A percentile compares a stretch with the other conserved stretches of the same genome.
These are phyloP conservation scores for Microcaecilia unicolor DNA, from an alignment of 2,797 vertebrate species.

Conservation along the genomic window DNA sequence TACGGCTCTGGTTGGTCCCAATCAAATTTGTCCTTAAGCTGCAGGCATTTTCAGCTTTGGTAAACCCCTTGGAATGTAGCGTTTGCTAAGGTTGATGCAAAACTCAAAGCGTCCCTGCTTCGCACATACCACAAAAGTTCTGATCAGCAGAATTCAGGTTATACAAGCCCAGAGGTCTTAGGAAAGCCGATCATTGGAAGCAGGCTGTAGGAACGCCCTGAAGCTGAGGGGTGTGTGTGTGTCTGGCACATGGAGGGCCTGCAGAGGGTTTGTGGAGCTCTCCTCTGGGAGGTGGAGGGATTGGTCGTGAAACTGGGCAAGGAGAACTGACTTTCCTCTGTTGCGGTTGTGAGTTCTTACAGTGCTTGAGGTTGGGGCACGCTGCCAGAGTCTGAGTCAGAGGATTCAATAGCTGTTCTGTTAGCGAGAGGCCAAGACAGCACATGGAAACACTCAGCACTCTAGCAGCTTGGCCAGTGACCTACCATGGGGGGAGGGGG, in stretches of 20 bases:
- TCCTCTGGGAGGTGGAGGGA: neutral
- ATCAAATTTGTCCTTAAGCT: no score
- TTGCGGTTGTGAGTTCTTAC: neutral
- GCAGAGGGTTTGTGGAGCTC: neutral
- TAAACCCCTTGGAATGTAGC: no score
- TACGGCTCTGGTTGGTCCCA: no score
- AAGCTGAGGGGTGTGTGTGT: no score
- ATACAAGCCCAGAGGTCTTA: no score
- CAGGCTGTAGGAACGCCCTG: neutral
- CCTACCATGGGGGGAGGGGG: neutral
- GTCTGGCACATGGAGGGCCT: no score
- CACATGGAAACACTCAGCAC: neutral
- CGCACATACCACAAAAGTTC: no score
- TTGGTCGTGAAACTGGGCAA: neutral
- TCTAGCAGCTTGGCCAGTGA: neutral
- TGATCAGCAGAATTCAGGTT: no score
- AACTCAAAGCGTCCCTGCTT: no score
- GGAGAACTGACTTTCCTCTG: neutral
- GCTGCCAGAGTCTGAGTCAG: slow-evolving; percentile 22
- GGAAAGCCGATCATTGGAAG: neutral
- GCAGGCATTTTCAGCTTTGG: no score
- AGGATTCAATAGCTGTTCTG: slow-evolving; percentile 22
- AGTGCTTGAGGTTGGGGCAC: slow-evolving; percentile 9
- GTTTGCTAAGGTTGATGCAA: no score
- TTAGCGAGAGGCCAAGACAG: slow-evolving; percentile 25